A percentile compares a stretch with the other conserved stretches of the same genome.
Evolutionary conservation across 1,140 invertebrate species (phyloP).

Genomic region (Drosophila tropicalis): DNA sequence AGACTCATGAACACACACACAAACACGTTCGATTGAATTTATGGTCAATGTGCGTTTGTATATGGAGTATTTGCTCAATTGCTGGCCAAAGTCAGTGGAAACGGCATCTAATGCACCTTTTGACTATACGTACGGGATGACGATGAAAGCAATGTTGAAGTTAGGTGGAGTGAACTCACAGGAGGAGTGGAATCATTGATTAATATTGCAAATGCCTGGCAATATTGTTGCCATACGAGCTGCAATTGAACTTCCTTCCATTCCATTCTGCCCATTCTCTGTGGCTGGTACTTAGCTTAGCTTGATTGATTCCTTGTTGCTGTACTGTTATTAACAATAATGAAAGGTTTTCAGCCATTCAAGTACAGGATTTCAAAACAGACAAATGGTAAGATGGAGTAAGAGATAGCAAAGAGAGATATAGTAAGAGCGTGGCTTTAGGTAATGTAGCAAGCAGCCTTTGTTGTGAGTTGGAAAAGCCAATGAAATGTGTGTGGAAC

Average conservation of each 20-base stretch:
- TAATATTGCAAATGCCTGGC: slow-evolving; percentile 52
- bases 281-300: slow-evolving; percentile 8
- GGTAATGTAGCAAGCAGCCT: neutral
- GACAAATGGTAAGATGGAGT: neutral
- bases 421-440: too few species aligned
- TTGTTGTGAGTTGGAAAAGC: slow-evolving; percentile 1
- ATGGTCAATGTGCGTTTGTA: slow-evolving; percentile 5
- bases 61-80: slow-evolving; percentile 36
- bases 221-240: slow-evolving; percentile 19
- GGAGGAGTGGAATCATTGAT: slow-evolving; percentile 49
- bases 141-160: neutral
- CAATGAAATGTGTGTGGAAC: neutral
- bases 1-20: slow-evolving; percentile 31
- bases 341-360: slow-evolving; percentile 33
- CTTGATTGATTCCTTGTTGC: slow-evolving; percentile 48
- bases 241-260: slow-evolving; percentile 18
- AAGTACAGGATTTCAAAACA: slow-evolving; percentile 13
- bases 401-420: neutral
- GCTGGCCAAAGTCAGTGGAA: slow-evolving; percentile 30
- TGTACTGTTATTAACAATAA: slow-evolving; percentile 60
- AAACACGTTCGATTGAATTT: slow-evolving; percentile 28
- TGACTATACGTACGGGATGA: slow-evolving; percentile 23
- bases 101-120: slow-evolving; percentile 46
- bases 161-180: neutral
- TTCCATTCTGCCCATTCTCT: neutral